Base-by-base conservation (phyloP, 2,797 vertebrate genomes). In the Sebastes reedi region DNA sequence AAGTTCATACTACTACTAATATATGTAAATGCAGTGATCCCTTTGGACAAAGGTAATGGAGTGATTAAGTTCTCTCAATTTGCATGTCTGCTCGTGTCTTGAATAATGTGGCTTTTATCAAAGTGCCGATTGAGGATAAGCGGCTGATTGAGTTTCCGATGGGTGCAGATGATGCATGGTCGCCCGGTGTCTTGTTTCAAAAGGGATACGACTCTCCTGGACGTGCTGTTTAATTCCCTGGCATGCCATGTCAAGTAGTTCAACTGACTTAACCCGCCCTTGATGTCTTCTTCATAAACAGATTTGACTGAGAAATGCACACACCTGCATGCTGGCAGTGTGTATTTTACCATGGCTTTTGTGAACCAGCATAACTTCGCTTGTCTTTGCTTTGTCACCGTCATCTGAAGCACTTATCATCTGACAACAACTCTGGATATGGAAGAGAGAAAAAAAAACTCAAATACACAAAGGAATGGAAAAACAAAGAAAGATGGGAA, bases 91-190 rank as follows among this genome's bases (percentile, higher is more conserved):
- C 79, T 55, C 13, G 36, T 83, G 67, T 80, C 59, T 70, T 77
- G 75, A 87, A 88, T 87, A 81, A 85, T 76, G 46, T 64, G 69
- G n/a, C 65, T 86, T 75, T 76, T 72, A 80, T 86, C 68, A 84
- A 80, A 75, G 69, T 80, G 78, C 36, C 13, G 14, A 72, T 50
- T 58, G 39, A 84, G 73, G 58, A 82, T 82, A 81, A 80, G 84
- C 67, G 36, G 69, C 60, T 76, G 72, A 86, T 86, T 74, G 64
- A 46, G 58, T 88, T 79, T 87, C 34, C 25, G 72, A 72, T 75
- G 72, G 76, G 73, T 74, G 84, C 69, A 78, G 68, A 85, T 73
- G 67, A 89, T 80, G 42, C 72, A 52, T 61, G 83, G 65, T 61
- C 7, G 22, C 72, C 72, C 36, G 32, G 71, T 75, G 80, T 73